phyloP scores from a whole-genome alignment of 2,797 vertebrate species.

The Vireo griseus region DNA sequence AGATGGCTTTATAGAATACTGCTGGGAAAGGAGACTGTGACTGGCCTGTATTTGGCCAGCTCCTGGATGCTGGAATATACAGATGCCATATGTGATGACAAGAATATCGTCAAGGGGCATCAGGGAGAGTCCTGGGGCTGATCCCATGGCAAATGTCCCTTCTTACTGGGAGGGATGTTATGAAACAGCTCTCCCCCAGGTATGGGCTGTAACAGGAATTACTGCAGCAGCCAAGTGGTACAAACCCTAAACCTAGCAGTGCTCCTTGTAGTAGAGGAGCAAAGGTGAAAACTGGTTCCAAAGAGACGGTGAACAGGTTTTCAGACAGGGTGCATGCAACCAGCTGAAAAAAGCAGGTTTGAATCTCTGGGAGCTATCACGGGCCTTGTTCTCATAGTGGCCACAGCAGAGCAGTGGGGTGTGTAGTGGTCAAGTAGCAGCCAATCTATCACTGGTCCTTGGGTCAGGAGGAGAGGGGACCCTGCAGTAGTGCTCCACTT shows the following conservation, averaged over 20 bases:
- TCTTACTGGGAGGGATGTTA: neutral
- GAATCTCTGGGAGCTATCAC: neutral
- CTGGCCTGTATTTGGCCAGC: neutral
- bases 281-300: neutral
- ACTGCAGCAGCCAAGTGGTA: neutral
- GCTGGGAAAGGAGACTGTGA: neutral
- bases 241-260: neutral
- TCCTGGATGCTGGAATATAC: neutral
- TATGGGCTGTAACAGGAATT: neutral
- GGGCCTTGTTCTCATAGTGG: neutral
- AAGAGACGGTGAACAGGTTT: neutral
- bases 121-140: neutral
- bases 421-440: neutral
- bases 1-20: neutral
- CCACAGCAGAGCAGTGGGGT: neutral
- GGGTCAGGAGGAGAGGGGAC: neutral
- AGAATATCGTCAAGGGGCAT: too few relatives aligned
- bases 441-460: neutral
- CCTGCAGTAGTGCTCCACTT: neutral
- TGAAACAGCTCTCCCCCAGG: neutral
- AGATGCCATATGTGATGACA: neutral
- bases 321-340: neutral
- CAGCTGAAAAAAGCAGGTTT: neutral
- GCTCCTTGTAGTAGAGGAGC: neutral
- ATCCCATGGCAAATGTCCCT: neutral